Evolutionary conservation across 2,113 vertebrate genomes (phyloP).

Genomic region (Alethe castanea): DNA sequence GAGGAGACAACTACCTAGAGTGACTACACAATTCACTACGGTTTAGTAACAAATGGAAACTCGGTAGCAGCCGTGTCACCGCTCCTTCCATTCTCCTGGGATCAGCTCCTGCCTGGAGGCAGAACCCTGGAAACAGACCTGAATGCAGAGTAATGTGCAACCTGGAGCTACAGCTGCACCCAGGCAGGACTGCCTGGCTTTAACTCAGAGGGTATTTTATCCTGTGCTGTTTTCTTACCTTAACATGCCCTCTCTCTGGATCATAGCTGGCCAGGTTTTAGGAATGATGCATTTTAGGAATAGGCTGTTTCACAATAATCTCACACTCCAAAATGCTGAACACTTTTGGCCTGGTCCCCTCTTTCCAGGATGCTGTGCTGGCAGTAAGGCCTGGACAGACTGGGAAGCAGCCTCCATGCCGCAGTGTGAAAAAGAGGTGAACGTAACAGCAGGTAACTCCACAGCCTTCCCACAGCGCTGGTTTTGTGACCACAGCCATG

Average conservation of each 20-base stretch:
- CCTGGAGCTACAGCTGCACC: neutral
- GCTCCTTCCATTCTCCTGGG: rapidly evolving
- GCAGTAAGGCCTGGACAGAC: neutral
- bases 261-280: neutral
- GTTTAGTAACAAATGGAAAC: neutral
- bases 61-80: rapidly evolving
- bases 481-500: neutral
- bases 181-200: neutral
- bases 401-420: neutral
- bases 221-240: neutral
- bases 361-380: neutral
- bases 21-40: neutral
- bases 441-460: neutral
- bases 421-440: neutral
- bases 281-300: neutral
- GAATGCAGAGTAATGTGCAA: neutral
- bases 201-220: neutral
- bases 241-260: neutral
- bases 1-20: neutral
- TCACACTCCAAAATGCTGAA: neutral
- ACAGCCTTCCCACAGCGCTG: neutral
- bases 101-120: neutral
- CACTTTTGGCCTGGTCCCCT: neutral
- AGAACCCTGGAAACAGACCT: neutral
- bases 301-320: neutral